phyloP scores from a whole-genome alignment of 2,888 invertebrate genomes.

The Scaptomyza polygonia region DNA sequence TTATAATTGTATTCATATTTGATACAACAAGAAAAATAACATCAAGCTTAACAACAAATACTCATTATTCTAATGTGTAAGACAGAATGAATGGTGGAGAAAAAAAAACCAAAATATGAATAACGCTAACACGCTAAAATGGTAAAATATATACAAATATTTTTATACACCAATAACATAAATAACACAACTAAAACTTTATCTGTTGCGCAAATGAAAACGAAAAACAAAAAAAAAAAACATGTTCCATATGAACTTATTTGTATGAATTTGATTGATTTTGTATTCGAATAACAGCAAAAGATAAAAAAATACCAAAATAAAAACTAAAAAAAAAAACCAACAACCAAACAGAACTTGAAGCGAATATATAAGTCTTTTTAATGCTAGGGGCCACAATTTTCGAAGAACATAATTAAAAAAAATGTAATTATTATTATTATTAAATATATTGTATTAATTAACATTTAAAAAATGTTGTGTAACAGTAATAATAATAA shows the following conservation, averaged over 20 bases:
- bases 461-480: constrained; percentile 77
- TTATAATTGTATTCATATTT: constrained; percentile 63
- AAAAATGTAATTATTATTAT: constrained; percentile 51
- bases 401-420: constrained; percentile 80
- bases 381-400: constrained; percentile 83
- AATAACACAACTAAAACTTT: constrained; percentile 23
- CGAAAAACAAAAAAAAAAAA: constrained; percentile 16
- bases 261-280: constrained; percentile 66
- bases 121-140: constrained; percentile 28
- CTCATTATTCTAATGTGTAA: constrained; percentile 77
- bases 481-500: constrained; percentile 75
- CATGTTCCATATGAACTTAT: constrained; percentile 39
- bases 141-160: constrained; percentile 71
- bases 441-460: constrained; percentile 78
- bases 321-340: constrained; percentile 29
- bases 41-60: constrained; percentile 43
- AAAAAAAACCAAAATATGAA: constrained; percentile 4
- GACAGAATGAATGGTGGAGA: constrained; percentile 39
- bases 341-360: constrained; percentile 60
- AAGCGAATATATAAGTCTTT: constrained; percentile 76
- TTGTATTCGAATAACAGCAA: constrained; percentile 43
- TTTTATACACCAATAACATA: constrained; percentile 63
- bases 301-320: constrained; percentile 27
- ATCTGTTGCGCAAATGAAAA: constrained; percentile 20
- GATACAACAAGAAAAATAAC: constrained; percentile 32